phyloP scores from a whole-genome alignment of 2,888 invertebrate genomes.

The Leptura quadrifasciata region DNA sequence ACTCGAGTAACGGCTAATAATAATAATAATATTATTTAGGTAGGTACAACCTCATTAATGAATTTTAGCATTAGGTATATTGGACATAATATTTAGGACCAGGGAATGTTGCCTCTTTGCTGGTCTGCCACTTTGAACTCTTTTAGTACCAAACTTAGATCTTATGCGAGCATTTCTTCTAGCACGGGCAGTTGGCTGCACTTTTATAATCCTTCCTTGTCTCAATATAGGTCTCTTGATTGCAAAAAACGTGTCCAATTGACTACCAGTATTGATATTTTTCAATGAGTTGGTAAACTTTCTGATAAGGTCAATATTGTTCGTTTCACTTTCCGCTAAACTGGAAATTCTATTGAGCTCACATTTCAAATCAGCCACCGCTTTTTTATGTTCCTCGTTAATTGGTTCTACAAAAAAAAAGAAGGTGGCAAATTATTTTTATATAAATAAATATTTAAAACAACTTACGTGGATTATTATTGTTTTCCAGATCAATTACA shows the following conservation, averaged over 20 bases:
- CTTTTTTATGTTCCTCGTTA: conserved; percentile 5
- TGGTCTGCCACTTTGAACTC: conserved; percentile 6
- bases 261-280: conserved; percentile 1
- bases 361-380: conserved; percentile 10
- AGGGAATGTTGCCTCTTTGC: conserved; percentile 11
- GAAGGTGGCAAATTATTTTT: conserved; percentile 4
- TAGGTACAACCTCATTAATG: conserved; percentile 2
- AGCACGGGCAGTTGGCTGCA: conserved; percentile 12
- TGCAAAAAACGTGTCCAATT: conserved; percentile 2
- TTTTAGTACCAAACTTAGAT: not conserved
- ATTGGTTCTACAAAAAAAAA: conserved; percentile 7
- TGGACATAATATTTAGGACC: conserved; percentile 3
- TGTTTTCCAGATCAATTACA: conserved; percentile 14
- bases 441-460: conserved; percentile 11
- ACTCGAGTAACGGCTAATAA: too few species aligned
- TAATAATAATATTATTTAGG: too few species aligned
- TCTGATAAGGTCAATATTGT: conserved; percentile 6
- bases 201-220: conserved; percentile 10
- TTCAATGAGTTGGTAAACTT: conserved; percentile 14
- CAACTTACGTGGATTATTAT: conserved; percentile 2
- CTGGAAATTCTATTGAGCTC: conserved; percentile 1
- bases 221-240: conserved; percentile 1
- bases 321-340: conserved; percentile 6
- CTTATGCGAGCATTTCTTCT: conserved; percentile 9
- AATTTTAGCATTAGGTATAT: conserved; percentile 8